These are phyloP conservation scores for Pseudoips prasinana DNA, from an alignment of 2,888 invertebrate species.

Conservation along the genomic window DNA sequence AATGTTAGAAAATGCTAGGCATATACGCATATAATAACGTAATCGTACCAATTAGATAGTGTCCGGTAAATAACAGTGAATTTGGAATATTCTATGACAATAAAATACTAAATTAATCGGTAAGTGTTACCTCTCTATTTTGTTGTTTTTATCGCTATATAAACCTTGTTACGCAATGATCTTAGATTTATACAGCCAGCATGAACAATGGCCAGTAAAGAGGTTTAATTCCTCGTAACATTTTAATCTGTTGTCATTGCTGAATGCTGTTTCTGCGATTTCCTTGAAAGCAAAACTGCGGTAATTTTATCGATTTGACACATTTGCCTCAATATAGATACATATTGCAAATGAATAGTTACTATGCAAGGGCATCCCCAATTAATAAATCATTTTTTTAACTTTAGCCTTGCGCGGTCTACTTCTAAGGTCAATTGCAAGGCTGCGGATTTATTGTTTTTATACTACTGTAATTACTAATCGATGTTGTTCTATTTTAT, in stretches of 20 bases:
- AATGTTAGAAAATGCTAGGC: slow-evolving; percentile 69
- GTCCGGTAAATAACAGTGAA: slow-evolving; percentile 49
- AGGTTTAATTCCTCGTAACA: slow-evolving; percentile 10
- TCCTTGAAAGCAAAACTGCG: slow-evolving; percentile 77
- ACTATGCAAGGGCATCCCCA: slow-evolving; percentile 51
- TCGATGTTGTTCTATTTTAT: too few species aligned
- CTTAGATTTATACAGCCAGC: slow-evolving; percentile 20
- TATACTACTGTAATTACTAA: too few species aligned
- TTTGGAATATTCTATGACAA: slow-evolving; percentile 63
- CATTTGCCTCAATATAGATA: slow-evolving; percentile 58
- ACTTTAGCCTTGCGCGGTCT: slow-evolving; percentile 20
- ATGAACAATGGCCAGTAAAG: slow-evolving; percentile 2
- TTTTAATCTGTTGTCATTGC: slow-evolving; percentile 15
- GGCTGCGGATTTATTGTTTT: slow-evolving; percentile 1
- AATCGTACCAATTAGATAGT: slow-evolving; percentile 74
- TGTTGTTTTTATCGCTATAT: slow-evolving; percentile 43
- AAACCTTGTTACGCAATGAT: slow-evolving; percentile 32
- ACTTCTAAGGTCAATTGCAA: slow-evolving; percentile 20
- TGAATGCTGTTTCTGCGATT: slow-evolving; percentile 31
- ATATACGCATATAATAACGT: slow-evolving; percentile 49
- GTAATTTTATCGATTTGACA: slow-evolving; percentile 81
- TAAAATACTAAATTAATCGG: slow-evolving; percentile 50
- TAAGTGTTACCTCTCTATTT: slow-evolving; percentile 45
- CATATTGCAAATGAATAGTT: slow-evolving; percentile 55
- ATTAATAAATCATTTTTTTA: slow-evolving; percentile 38